Percentiles rank a stretch among this genome's conserved stretches.
Conservation (phyloP, 2,888 invertebrate species). For the Diloba caeruleocephala region DNA sequence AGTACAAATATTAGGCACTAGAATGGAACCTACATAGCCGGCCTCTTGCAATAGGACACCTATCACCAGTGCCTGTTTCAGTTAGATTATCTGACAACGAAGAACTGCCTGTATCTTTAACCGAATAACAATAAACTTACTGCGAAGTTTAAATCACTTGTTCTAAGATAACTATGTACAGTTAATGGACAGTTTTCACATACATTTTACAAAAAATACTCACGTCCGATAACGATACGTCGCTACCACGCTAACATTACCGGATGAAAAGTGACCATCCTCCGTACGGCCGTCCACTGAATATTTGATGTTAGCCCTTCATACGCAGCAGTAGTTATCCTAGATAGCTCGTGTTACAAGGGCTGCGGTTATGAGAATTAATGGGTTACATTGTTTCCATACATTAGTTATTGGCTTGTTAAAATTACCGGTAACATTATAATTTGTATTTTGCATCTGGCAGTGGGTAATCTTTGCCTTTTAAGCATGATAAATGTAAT, state of each 20-base stretch:
- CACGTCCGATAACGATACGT: slow-evolving; percentile 10
- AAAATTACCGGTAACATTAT: background rate
- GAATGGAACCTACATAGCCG: no score
- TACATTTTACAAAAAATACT: background rate
- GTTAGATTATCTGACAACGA: no score
- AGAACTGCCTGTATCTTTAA: no score
- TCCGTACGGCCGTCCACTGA: slow-evolving; percentile 44
- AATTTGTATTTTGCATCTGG: background rate
- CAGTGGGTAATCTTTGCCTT: no score
- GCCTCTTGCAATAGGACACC: no score
- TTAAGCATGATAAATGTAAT: no score
- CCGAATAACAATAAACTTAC: no score
- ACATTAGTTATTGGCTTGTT: background rate
- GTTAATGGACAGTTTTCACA: no score
- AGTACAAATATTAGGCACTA: no score
- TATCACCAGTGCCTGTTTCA: no score
- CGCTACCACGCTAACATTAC: slow-evolving; percentile 12
- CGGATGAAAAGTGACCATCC: slow-evolving; percentile 40
- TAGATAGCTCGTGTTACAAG: slow-evolving; percentile 4
- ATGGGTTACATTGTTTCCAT: slow-evolving; percentile 7
- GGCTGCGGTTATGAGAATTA: slow-evolving; percentile 16
- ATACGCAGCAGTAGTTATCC: slow-evolving; percentile 32
- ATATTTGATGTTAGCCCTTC: slow-evolving; percentile 59
- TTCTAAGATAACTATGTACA: no score
- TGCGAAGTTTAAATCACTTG: no score